phyloP scores from a whole-genome alignment of 2,113 vertebrate species.

The Bufo gargarizans region DNA sequence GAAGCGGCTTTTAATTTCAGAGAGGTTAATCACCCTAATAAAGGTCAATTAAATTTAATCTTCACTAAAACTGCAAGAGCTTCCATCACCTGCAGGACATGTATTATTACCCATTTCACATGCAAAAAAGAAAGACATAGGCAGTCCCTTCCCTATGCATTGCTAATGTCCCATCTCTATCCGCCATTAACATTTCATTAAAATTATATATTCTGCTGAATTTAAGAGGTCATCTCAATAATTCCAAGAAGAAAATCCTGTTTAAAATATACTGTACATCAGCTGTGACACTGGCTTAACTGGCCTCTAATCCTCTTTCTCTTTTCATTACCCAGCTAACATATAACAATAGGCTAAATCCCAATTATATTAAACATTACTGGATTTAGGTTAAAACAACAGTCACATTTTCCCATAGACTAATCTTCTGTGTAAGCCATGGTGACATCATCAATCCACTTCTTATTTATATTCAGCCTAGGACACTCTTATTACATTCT shows the following conservation, averaged over 20 bases:
- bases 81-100: constrained; percentile 74
- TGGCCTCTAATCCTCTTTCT: constrained; percentile 69
- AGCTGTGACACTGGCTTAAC: constrained; percentile 68
- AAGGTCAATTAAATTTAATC: constrained; percentile 81
- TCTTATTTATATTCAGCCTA: constrained; percentile 31
- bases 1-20: constrained; percentile 74
- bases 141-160: constrained; percentile 59
- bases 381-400: constrained; percentile 69
- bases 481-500: constrained; percentile 15
- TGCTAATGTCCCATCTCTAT: constrained; percentile 73
- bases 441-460: constrained; percentile 43
- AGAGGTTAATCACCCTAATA: constrained; percentile 78
- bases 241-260: constrained; percentile 71
- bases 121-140: constrained; percentile 65
- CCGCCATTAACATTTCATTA: constrained; percentile 69
- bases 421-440: constrained; percentile 62
- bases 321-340: constrained; percentile 65
- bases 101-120: constrained; percentile 75
- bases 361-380: constrained; percentile 73
- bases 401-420: constrained; percentile 65
- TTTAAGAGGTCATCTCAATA: constrained; percentile 72
- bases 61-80: constrained; percentile 74
- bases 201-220: constrained; percentile 75
- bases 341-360: constrained; percentile 65
- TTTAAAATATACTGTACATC: constrained; percentile 67